Evolutionary conservation across 2,797 vertebrate genomes (phyloP), one percentile per base, ranked within the genome.

Genomic region (Serranus cabrilla): DNA sequence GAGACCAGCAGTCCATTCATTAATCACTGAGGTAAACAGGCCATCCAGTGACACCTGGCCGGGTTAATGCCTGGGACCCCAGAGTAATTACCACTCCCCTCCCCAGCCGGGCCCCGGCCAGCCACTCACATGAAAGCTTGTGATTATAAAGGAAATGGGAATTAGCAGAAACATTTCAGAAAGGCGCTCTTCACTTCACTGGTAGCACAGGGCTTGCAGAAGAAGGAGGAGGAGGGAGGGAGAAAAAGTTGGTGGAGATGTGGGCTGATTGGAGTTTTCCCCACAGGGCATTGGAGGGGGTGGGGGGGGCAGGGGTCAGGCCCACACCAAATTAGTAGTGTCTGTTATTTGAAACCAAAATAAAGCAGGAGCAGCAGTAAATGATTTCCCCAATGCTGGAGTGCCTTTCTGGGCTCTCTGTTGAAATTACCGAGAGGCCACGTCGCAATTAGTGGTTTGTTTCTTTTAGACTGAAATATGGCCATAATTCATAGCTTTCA

Each of bases 71-170:
- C 93, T 83, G 75, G 93, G 95, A 97, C 96, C 96, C 91, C 87
- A 77, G 90, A 93, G 96, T 96, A 97, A 97, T 97, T 97, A 97
- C 55, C 92, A 82, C 88, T 89, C 92, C 93, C 91, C 93, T 84
- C 91, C 91, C 93, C 91, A 78, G 89, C 87, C 91, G 84, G n/a
- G 46, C 67, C 91, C 90, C 54, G 75, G 87, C 91, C 90, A 93
- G 93, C 94, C 93, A 95, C 94, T 96, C 95, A 96, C 95, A 95
- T 96, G 94, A 96, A 96, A 96, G 93, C 93, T 92, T 96, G 94
- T 96, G 95, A 97, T 97, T 97, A 95, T 96, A 94, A 96, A 96
- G 96, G 97, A 98, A 98, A 97, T 96, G 95, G 95, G 96, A 97
- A 97, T 97, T 97, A 97, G 94, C 95, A 96, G 95, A 94, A 96